These are phyloP conservation scores for Nothoprocta perdicaria DNA, from an alignment of 2,113 vertebrate species.

Conservation along the genomic window DNA sequence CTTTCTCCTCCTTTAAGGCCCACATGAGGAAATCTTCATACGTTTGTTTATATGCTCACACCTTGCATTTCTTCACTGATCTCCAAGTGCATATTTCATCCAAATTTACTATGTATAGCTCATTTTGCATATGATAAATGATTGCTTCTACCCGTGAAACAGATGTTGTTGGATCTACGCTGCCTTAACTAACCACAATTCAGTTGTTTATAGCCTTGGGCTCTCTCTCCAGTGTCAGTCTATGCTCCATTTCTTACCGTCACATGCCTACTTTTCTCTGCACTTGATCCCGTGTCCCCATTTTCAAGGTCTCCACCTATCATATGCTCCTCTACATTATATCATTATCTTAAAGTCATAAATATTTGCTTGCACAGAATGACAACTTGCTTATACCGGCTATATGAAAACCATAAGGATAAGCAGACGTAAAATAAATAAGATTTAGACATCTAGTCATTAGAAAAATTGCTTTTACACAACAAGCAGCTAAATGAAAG, in stretches of 20 bases:
- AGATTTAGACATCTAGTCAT: neutral
- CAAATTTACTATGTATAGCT: neutral
- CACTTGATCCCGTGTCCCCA: neutral
- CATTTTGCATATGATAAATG: neutral
- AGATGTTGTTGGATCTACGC: neutral
- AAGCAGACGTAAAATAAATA: neutral
- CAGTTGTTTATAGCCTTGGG: rapidly evolving
- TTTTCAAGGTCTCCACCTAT: neutral
- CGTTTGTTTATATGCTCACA: neutral
- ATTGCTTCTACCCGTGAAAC: neutral
- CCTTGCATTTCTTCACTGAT: neutral
- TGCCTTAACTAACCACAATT: neutral
- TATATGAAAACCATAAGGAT: neutral
- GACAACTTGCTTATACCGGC: neutral
- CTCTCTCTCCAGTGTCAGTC: neutral
- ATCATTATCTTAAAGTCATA: neutral
- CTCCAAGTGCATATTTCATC: neutral
- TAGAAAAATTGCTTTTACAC: neutral
- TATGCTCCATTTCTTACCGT: neutral
- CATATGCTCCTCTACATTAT: neutral
- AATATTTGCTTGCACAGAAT: neutral
- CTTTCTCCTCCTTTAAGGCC: neutral
- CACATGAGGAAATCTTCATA: neutral
- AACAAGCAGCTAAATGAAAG: neutral
- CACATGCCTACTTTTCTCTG: neutral